Evolutionary conservation across 2,113 vertebrate genomes (phyloP), one percentile per base, ranked within the genome.

Genomic region (Spea bombifrons): DNA sequence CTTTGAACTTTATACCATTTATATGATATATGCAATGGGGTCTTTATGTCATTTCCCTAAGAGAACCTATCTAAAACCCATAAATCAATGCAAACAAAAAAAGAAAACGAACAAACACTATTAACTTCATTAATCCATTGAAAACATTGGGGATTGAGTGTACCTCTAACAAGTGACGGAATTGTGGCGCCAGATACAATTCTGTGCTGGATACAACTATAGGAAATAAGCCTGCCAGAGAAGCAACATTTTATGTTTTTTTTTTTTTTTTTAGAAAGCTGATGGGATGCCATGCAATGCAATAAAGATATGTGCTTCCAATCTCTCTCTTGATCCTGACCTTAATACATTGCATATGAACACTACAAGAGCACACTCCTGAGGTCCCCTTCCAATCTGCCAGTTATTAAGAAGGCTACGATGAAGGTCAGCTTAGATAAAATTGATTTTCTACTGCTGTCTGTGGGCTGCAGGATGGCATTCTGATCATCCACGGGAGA

Each of bases 401-500:
- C 53, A 71, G 16, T 45, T 66, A 53, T 71, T 53, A 77, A 70
- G 57, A 50, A 50, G 59, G 59, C 67, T 61, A 43, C 13, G 59
- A 17, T 49, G 61, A n/a, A 17, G 68, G 59, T 55, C 47, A 64
- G 4, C 57, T 53, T 68, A 53, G 30, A 72, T 78, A 71, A 73
- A 73, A 79, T 67, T 73, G 63, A 79, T 79, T 73, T 73, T 57
- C 70, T 69, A 47, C 5, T 13, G 49, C 43, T 72, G 69, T 61
- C 70, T 73, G 76, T 44, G 48, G 48, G 47, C 44, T 47, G 45
- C 65, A 7, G 1, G 65, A 9, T 45, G 44, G 13, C 65, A 45
- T 66, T 43, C 44, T 66, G 45, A 12, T 45, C 55, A 59, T 13
- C 55, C 9, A 8, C 8, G 5, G 61, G 13, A 64, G 16, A 64